Evolutionary conservation across 2,113 vertebrate species (phyloP), one percentile per base, ranked within the genome.

Genomic region (Toxotes jaculatrix): DNA sequence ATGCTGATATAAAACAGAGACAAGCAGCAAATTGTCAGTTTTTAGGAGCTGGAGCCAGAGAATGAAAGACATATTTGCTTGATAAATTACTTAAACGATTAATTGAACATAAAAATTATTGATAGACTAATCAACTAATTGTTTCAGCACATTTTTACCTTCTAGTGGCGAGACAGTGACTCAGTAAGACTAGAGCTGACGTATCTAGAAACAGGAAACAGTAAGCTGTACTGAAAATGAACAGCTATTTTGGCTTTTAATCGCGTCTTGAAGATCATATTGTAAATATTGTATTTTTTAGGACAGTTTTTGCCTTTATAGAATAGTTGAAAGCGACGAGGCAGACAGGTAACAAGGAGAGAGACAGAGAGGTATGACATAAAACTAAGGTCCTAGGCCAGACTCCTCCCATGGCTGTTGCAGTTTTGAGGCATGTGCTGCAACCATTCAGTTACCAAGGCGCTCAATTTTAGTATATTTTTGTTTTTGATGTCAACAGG

Each of bases 401-500:
- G 16, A 49, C 16, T 49, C 47, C 47, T 19, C 19, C 47, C 47
- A 49, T 19, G 47, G 47, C 27, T 27, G 27, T 27, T 27, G 27
- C 27, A 27, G 27, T 27, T 27, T 27, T 1, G 27, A 27, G 27
- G 27, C 27, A 27, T 27, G 7, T 7, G 17, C 17, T 6, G 47
- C 6, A 49, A 49, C 10, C n/a, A 27, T 27, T 23, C 4, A 3
- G 0, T 10, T 56, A 23, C 23, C 1, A 56, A 56, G 11, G n/a
- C 10, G 13, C 55, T 11, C 8, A 23, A 31, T 23, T 31, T 12
- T 32, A 11, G 34, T 1, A 11, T 21, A 12, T 38, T 34, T 34
- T 60, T 34, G n/a, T 34, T 62, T 62, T 62, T 21, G 56, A 67
- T 32, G 32, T 36, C 60, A 65, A 40, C 42, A 65, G 16, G 49